Evolutionary conservation across 2,113 vertebrate species (phyloP), one percentile per base, ranked within the genome.

Genomic region (Rhineura floridana): DNA sequence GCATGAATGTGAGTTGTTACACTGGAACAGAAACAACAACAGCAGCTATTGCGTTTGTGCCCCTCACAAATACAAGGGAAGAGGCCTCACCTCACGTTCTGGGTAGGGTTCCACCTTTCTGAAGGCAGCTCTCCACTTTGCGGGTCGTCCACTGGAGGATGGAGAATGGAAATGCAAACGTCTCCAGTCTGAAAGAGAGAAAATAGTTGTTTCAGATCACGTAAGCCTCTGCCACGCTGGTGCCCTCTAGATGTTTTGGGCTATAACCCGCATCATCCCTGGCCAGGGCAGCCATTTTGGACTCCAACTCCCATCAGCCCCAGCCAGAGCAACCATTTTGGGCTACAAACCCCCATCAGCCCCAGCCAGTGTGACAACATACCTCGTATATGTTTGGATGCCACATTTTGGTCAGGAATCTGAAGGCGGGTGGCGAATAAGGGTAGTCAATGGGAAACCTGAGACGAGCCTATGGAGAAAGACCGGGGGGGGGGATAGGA

Each of bases 311-410:
- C n/a, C n/a, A n/a, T n/a, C n/a, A n/a, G 55, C 44, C 5, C 0
- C 23, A 46, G 42, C 19, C 44, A 48, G 73, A 46, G 8, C 9
- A n/a, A n/a, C n/a, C n/a, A n/a, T n/a, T n/a, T n/a, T n/a, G n/a
- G n/a, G n/a, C n/a, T n/a, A n/a, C n/a, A n/a, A n/a, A n/a, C n/a
- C n/a, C n/a, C n/a, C n/a, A n/a, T n/a, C n/a, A n/a, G n/a, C n/a
- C n/a, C n/a, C n/a, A n/a, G n/a, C 75, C n/a, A 59, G 30, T 25
- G 21, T 2, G 11, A 25, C 28, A 0, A 88, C 95, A 75, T 84
- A 98, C 98, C 98, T 99, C 98, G 0, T 99, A 99, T 94, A 99
- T 99, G 96, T 99, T 99, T 70, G 98, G 98, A 93, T 99, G 98
- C 98, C 98, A 99, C 98, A 99, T 99, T 95, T 99, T 99, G 93